Evolutionary conservation across 2,888 invertebrate species (phyloP).

Genomic region (Tolmerus cingulatus): DNA sequence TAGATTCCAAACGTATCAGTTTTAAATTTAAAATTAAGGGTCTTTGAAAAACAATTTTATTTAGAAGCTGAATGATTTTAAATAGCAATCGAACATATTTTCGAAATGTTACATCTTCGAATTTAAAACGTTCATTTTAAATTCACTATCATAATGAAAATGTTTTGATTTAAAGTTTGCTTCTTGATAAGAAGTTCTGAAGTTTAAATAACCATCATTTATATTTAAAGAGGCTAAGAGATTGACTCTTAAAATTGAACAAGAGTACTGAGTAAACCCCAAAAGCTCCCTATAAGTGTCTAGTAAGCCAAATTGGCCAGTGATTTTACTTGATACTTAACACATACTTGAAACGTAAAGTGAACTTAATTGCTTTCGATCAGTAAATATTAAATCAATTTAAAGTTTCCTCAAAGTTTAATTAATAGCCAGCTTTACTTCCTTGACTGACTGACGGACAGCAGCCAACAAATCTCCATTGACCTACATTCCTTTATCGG

Average conservation of each 20-base stretch:
- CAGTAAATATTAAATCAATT: neutral
- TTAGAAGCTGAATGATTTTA: too few relatives aligned
- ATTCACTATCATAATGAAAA: too few relatives aligned
- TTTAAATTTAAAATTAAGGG: too few relatives aligned
- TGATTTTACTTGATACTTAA: neutral
- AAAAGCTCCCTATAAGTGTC: neutral
- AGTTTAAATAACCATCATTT: neutral
- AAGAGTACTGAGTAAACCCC: neutral
- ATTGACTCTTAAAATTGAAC: neutral
- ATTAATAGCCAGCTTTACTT: neutral
- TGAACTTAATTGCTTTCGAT: neutral
- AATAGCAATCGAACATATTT: too few relatives aligned
- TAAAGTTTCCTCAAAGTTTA: neutral
- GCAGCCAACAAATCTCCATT: neutral
- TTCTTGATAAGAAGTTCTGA: neutral
- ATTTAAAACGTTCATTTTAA: too few relatives aligned
- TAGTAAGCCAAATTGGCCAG: neutral
- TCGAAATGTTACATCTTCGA: too few relatives aligned
- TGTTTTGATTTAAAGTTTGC: neutral
- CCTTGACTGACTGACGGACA: neutral
- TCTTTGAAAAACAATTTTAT: too few relatives aligned
- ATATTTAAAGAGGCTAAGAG: neutral
- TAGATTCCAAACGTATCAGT: too few relatives aligned
- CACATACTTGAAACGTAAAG: neutral
- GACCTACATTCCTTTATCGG: neutral